Evolutionary conservation across 2,113 vertebrate genomes (phyloP).

Genomic region (Psammodynastes pulverulentus): DNA sequence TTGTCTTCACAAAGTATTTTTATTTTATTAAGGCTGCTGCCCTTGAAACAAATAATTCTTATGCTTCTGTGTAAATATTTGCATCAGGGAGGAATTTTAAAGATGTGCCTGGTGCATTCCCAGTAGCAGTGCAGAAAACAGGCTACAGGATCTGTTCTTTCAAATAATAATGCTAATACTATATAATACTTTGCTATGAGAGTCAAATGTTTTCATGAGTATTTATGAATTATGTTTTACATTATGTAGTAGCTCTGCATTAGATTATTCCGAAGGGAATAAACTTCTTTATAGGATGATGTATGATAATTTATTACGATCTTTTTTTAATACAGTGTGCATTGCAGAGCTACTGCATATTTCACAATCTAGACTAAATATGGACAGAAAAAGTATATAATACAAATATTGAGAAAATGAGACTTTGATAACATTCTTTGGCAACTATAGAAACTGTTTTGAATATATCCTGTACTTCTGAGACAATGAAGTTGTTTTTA

Average conservation of each 20-base stretch:
- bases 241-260: not conserved
- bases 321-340: slow-evolving; percentile 45
- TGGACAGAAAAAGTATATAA: slow-evolving; percentile 53
- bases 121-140: slow-evolving; percentile 55
- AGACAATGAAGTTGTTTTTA: not conserved
- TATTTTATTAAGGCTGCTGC: slow-evolving; percentile 17
- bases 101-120: slow-evolving; percentile 39
- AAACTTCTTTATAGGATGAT: slow-evolving; percentile 63
- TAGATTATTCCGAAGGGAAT: slow-evolving; percentile 53
- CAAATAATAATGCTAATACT: not conserved
- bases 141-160: slow-evolving; percentile 38
- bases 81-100: slow-evolving; percentile 30
- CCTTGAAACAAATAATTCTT: slow-evolving; percentile 3
- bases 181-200: slow-evolving; percentile 40
- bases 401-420: slow-evolving; percentile 47
- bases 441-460: slow-evolving; percentile 24
- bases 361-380: slow-evolving; percentile 33
- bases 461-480: not conserved
- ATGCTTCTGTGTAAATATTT: slow-evolving; percentile 27
- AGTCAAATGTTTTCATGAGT: slow-evolving; percentile 21
- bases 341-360: slow-evolving; percentile 35
- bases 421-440: slow-evolving; percentile 31
- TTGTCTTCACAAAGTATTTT: slow-evolving; percentile 7
- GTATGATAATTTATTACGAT: slow-evolving; percentile 53
- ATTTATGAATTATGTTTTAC: slow-evolving; percentile 6